Base-by-base conservation (phyloP, 2,113 vertebrate genomes). In the Chlorodrepanis virens region DNA sequence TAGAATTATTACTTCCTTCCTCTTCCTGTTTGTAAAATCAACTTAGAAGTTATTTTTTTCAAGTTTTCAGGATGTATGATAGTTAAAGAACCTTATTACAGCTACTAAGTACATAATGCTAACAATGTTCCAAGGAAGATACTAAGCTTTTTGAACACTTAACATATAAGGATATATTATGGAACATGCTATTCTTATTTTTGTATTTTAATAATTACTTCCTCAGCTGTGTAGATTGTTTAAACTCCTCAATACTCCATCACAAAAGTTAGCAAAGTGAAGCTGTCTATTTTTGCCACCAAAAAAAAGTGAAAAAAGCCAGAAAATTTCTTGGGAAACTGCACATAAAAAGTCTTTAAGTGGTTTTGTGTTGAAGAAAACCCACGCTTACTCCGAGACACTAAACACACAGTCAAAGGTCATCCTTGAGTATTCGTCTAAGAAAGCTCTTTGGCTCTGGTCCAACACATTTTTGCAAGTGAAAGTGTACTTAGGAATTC, bases 71-170 rank as follows among this genome's bases (percentile, higher is more conserved):
- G 39, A 29, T 6, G 16, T 39, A 42, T 17, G 67, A 60, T 33
- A 72, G 35, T 14, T 84, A 65, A 60, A 65, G 53, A 91, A 71
- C 33, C 49, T 65, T 80, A 94, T 87, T 40, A 57, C 12, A 39
- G 12, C 35, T 94, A 47, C 49, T 76, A 91, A 92, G 20, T 20
- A 84, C 25, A 28, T 44, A 83, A 28, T n/a, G 5, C 33, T 53
- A 92, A 56, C 16, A 79, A 37, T 56, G 53, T 92, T 87, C 47
- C 28, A 95, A 85, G 81, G 63, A 91, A 96, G 97, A 95, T 57
- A 83, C 82, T 77, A 84, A 79, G 56, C 31, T 91, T 94, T 87
- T 57, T 87, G 35, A 63, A 82, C 47, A 84, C 47, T 21, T 52
- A 87, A 40, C 27, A 23, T 89, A 65, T 53, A 44, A 33, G 56